Evolutionary conservation across 1,140 invertebrate genomes (phyloP).

Genomic region (Drosophila teissieri): DNA sequence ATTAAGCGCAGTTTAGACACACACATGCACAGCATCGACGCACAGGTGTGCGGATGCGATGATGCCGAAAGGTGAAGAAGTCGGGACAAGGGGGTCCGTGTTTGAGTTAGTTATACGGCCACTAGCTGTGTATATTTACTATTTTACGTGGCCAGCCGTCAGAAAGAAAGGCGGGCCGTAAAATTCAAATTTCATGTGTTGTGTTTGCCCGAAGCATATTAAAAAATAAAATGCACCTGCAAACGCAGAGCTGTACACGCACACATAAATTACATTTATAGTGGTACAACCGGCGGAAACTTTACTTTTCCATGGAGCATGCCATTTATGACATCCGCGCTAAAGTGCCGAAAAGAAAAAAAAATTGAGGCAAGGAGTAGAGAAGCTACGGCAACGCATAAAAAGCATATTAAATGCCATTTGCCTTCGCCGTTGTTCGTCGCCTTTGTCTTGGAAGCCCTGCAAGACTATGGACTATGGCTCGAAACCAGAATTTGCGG

Average conservation of each 20-base stretch:
- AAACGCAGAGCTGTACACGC: conserved; percentile 59
- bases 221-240: conserved; percentile 80
- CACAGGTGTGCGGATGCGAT: conserved; percentile 3
- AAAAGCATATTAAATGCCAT: conserved; percentile 80
- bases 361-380: conserved; percentile 9
- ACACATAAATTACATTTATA: conserved; percentile 78
- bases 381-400: conserved; percentile 57
- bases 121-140: conserved; percentile 33
- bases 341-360: conserved; percentile 42
- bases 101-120: conserved; percentile 41
- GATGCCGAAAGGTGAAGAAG: conserved; percentile 6
- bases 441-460: conserved; percentile 25
- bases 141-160: conserved; percentile 46
- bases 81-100: not conserved
- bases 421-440: conserved; percentile 54
- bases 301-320: conserved; percentile 61
- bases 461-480: conserved; percentile 2
- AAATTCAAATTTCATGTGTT: conserved; percentile 75
- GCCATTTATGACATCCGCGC: conserved; percentile 81
- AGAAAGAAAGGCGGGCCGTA: conserved; percentile 40
- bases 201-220: conserved; percentile 66
- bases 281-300: conserved; percentile 52
- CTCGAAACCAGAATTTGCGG: conserved; percentile 14
- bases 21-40: not conserved
- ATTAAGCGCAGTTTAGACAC: not conserved